These are phyloP conservation scores for Aulostomus chinensis DNA, from an alignment of 2,797 vertebrate species.

Conservation along the genomic window DNA sequence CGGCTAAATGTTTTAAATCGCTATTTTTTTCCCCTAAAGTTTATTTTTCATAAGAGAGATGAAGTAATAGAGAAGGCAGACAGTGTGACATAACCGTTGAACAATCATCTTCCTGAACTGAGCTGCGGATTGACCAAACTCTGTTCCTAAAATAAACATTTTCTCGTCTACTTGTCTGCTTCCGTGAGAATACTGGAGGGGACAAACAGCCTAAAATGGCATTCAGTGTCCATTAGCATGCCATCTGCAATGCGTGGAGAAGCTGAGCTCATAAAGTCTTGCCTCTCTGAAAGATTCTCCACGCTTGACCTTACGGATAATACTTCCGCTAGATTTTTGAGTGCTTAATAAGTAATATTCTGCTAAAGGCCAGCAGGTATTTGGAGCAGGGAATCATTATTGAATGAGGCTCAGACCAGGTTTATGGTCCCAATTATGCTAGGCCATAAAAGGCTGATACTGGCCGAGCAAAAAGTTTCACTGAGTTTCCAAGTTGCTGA, in stretches of 20 bases:
- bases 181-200: constrained; percentile 10
- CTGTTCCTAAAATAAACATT: neutral
- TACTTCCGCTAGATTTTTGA: constrained; percentile 77
- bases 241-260: constrained; percentile 60
- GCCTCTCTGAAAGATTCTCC: constrained; percentile 75
- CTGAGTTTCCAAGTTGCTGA: constrained; percentile 60
- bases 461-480: constrained; percentile 67
- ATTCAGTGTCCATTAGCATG: constrained; percentile 66
- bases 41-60: too few relatives aligned
- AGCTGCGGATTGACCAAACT: neutral
- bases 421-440: constrained; percentile 79
- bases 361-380: constrained; percentile 80
- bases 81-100: too few relatives aligned
- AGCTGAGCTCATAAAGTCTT: constrained; percentile 70
- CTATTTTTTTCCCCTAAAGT: too few relatives aligned
- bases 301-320: constrained; percentile 81
- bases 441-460: constrained; percentile 67
- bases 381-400: constrained; percentile 74
- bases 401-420: constrained; percentile 73
- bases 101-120: too few relatives aligned
- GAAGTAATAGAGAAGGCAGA: too few relatives aligned
- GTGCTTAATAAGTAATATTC: constrained; percentile 79
- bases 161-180: neutral
- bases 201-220: constrained; percentile 52
- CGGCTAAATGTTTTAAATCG: too few relatives aligned